These are phyloP conservation scores for Sebastolobus alascanus DNA, from an alignment of 2,797 vertebrate genomes.

Conservation along the genomic window DNA sequence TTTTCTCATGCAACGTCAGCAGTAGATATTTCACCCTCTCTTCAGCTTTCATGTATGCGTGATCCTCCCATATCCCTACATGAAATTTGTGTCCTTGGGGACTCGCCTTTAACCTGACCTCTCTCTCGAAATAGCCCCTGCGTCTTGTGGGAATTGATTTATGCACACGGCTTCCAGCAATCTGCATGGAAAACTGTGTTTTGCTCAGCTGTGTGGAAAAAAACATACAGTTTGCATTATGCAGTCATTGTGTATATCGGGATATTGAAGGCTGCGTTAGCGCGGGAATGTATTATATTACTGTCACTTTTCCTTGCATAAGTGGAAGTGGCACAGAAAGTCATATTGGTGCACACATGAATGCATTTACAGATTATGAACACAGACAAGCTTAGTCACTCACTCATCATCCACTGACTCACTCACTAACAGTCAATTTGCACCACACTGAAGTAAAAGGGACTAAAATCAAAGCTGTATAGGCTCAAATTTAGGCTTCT, in stretches of 20 bases:
- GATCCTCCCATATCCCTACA: slow-evolving; percentile 29
- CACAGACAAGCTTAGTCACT: slow-evolving; percentile 24
- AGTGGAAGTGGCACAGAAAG: slow-evolving; percentile 8
- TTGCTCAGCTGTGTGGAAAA: slow-evolving; percentile 27
- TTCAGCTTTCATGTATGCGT: slow-evolving; percentile 31
- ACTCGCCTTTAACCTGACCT: slow-evolving; percentile 44
- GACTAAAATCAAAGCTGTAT: neutral
- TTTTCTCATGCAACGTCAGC: slow-evolving; percentile 5
- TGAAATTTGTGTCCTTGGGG: slow-evolving; percentile 23
- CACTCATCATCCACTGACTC: slow-evolving; percentile 21
- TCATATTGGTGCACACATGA: slow-evolving; percentile 19
- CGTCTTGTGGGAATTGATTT: slow-evolving; percentile 29
- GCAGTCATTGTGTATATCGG: slow-evolving; percentile 22
- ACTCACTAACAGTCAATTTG: neutral
- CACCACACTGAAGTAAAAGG: neutral
- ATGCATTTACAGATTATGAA: slow-evolving; percentile 23
- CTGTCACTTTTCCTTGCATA: slow-evolving; percentile 33
- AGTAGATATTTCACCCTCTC: neutral
- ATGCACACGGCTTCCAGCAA: slow-evolving; percentile 17
- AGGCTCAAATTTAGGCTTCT: neutral
- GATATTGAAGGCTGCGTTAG: slow-evolving; percentile 6
- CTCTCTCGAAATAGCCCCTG: slow-evolving; percentile 39
- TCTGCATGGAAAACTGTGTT: slow-evolving; percentile 25
- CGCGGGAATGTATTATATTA: slow-evolving; percentile 9
- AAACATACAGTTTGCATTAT: slow-evolving; percentile 39